Percentiles rank a stretch among this genome's conserved stretches.
phyloP scores from a whole-genome alignment of 1,140 invertebrate genomes.

The Heliothis virescens region DNA sequence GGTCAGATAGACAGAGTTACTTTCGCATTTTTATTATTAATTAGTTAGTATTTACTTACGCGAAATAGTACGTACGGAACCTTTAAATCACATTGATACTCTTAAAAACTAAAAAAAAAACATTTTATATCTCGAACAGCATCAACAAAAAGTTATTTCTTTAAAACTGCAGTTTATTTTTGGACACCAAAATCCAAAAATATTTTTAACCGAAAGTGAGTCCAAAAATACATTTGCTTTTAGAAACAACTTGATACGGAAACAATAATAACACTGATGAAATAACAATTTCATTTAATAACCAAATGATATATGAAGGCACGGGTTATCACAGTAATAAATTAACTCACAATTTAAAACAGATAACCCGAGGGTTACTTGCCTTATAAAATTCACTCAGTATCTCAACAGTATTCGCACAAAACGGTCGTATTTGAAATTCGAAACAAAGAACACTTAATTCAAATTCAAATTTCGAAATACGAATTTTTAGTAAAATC shows the following conservation, averaged over 20 bases:
- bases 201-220: not conserved
- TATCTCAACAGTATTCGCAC: constrained; percentile 56
- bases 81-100: constrained; percentile 11
- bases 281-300: constrained; percentile 33
- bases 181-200: not conserved
- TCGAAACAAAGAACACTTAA: constrained; percentile 15
- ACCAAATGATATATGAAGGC: not conserved
- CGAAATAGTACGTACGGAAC: not conserved
- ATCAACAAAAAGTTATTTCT: too few relatives aligned
- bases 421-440: constrained; percentile 53
- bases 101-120: not conserved
- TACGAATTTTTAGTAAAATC: constrained; percentile 51
- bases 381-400: constrained; percentile 26
- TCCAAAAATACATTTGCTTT: not conserved
- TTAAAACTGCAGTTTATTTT: not conserved
- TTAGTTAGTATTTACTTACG: not conserved
- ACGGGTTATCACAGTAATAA: constrained; percentile 27
- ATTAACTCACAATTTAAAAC: constrained; percentile 22
- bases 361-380: constrained; percentile 35
- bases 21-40: too few relatives aligned
- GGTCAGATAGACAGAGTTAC: too few relatives aligned
- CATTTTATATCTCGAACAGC: too few relatives aligned
- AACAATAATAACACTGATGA: not conserved
- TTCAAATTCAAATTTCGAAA: constrained; percentile 1
- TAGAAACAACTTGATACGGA: too few relatives aligned